These are phyloP conservation scores for Coelopa pilipes DNA, from an alignment of 2,888 invertebrate species.

Conservation along the genomic window DNA sequence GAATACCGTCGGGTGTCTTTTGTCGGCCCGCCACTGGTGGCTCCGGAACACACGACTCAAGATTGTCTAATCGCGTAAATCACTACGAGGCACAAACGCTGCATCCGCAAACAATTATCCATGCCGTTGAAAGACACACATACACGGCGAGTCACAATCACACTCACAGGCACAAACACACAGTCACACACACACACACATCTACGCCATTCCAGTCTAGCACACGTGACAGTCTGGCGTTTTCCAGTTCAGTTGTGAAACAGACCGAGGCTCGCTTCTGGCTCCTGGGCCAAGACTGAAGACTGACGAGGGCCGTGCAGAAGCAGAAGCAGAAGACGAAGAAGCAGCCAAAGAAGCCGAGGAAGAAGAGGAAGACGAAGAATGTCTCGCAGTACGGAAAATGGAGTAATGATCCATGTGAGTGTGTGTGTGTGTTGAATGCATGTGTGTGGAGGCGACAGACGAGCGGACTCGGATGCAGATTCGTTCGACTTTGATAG, in stretches of 20 bases:
- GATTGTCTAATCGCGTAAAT: slow-evolving; percentile 24
- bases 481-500: slow-evolving; percentile 27
- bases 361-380: slow-evolving; percentile 7
- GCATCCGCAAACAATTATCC: neutral
- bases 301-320: slow-evolving; percentile 16
- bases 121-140: slow-evolving; percentile 10
- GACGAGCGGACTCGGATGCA: slow-evolving; percentile 27
- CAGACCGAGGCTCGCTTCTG: slow-evolving; percentile 20
- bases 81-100: slow-evolving; percentile 3
- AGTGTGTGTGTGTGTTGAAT: slow-evolving; percentile 37
- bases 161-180: neutral
- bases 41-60: slow-evolving; percentile 20
- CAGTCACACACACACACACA: neutral
- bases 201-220: neutral
- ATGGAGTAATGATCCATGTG: slow-evolving; percentile 46
- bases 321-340: too few species aligned
- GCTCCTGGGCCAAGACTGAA: slow-evolving; percentile 33
- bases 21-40: slow-evolving; percentile 12
- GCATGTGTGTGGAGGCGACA: slow-evolving; percentile 41
- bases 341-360: neutral
- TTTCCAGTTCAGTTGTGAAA: slow-evolving; percentile 34
- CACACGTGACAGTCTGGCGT: slow-evolving; percentile 27
- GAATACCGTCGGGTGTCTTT: too few species aligned
- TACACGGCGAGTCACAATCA: neutral
- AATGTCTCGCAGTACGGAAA: slow-evolving; percentile 40